Base-by-base conservation (phyloP, 2,797 vertebrate genomes). In the Dipus sagitta region DNA sequence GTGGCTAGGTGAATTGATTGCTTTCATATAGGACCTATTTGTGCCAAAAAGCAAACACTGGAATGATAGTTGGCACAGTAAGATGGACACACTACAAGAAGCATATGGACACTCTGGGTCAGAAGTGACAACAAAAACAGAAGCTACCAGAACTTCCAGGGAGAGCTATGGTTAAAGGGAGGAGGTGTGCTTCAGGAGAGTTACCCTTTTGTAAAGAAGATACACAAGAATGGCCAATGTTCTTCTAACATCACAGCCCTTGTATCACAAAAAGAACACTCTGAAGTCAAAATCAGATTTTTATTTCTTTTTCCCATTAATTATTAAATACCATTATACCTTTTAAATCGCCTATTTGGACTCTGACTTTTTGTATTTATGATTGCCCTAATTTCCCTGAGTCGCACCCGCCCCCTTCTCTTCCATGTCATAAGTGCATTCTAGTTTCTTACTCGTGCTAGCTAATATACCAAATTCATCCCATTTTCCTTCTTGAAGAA, bases 401-500 rank as follows among this genome's bases (percentile, higher is more conserved):
- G 38, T 91, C 86, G 34, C 58, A 70, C 20, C 13, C 64, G 10
- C 64, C 54, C 32, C 11, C 89, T 83, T 58, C 17, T 52, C 77
- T 60, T 83, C 68, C n/a, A 30, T 52, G 14, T 78, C 81, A 52
- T 70, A 32, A 75, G 71, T 83, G 28, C n/a, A 64, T 85, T 64
- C 30, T 4, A 81, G 54, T n/a, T 88, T 67, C 88, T 90, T 88
- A 32, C 6, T 90, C 26, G 23, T n/a, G 26, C 60, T 79, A 64
- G 54, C 38, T 94, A 38, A 54, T 80, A 76, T 9, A 54, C 26
- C 30, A 3, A 88, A 60, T 32, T 90, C 28, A 83, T 94, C 38
- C 23, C 88, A 79, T 42, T 87, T 93, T 80, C 77, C 77, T 88
- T 83, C 87, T 75, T 80, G 42, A 93, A 92, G 24, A 81, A 79